A percentile compares a stretch with the other conserved stretches of the same genome.
These are phyloP conservation scores for Gryllus bimaculatus DNA, from an alignment of 1,140 invertebrate species.

Conservation along the genomic window DNA sequence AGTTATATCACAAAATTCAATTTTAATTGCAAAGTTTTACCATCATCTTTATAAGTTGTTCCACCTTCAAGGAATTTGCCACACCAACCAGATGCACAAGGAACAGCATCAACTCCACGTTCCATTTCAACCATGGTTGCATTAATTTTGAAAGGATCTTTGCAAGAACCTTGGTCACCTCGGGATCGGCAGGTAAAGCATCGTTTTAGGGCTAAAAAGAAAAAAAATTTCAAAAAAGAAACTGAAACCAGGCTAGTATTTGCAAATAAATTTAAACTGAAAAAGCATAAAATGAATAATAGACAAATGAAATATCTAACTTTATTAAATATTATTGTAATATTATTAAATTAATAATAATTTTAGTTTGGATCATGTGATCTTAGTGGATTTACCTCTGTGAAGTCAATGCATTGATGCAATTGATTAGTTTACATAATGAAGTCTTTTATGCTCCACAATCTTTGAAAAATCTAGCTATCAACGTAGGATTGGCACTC, in stretches of 20 bases:
- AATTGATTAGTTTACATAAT: too few relatives aligned
- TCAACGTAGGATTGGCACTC: too few relatives aligned
- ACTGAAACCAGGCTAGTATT: background rate
- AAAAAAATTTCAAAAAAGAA: background rate
- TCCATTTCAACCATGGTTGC: slow-evolving; percentile 51
- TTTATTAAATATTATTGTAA: background rate
- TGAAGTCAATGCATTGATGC: too few relatives aligned
- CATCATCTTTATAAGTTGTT: slow-evolving; percentile 54
- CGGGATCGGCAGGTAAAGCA: slow-evolving; percentile 76
- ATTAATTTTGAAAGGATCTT: slow-evolving; percentile 69
- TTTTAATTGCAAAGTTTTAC: slow-evolving; percentile 26
- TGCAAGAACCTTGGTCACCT: slow-evolving; percentile 77
- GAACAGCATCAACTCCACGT: slow-evolving; percentile 62
- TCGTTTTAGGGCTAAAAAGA: slow-evolving; percentile 30
- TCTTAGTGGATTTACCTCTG: too few relatives aligned
- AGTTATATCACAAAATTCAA: too few relatives aligned
- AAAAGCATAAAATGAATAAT: background rate
- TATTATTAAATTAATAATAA: background rate
- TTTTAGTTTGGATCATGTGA: too few relatives aligned
- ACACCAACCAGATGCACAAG: slow-evolving; percentile 88
- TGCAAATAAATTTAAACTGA: background rate
- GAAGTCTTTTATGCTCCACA: too few relatives aligned
- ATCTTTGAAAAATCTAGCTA: too few relatives aligned
- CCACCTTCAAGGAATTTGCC: slow-evolving; percentile 74
- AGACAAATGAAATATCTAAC: background rate